A percentile compares a stretch with the other conserved stretches of the same genome.
phyloP scores from a whole-genome alignment of 2,888 invertebrate species.

The Drosophila flavopinicola region DNA sequence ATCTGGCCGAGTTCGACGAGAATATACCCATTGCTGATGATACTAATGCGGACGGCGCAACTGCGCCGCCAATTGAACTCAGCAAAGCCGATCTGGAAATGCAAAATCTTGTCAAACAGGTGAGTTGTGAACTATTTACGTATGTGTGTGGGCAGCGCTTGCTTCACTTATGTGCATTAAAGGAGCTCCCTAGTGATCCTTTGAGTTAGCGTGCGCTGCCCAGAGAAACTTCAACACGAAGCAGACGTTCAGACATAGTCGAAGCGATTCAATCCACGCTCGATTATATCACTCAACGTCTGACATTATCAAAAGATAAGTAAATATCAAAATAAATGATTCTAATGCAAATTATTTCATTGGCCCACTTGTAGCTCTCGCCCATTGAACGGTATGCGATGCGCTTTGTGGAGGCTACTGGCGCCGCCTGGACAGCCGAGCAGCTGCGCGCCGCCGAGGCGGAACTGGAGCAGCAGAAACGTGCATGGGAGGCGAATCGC shows the following conservation, averaged over 20 bases:
- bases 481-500: slow-evolving; percentile 94
- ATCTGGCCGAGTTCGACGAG: slow-evolving; percentile 98
- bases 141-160: slow-evolving; percentile 37
- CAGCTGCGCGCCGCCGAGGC: slow-evolving; percentile 95
- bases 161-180: slow-evolving; percentile 30
- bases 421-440: slow-evolving; percentile 91
- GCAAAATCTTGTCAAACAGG: slow-evolving; percentile 89
- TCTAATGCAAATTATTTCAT: slow-evolving; percentile 2
- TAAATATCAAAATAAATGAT: neutral
- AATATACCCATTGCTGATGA: slow-evolving; percentile 93
- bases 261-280: slow-evolving; percentile 70
- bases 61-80: slow-evolving; percentile 85
- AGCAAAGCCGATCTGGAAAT: slow-evolving; percentile 91
- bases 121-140: slow-evolving; percentile 75
- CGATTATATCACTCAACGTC: slow-evolving; percentile 84
- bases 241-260: slow-evolving; percentile 84
- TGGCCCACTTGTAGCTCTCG: slow-evolving; percentile 88
- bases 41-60: slow-evolving; percentile 74
- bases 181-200: slow-evolving; percentile 17
- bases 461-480: slow-evolving; percentile 93
- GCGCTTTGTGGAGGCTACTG: slow-evolving; percentile 94
- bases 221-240: slow-evolving; percentile 52
- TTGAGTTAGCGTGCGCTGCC: slow-evolving; percentile 51
- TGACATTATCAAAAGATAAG: slow-evolving; percentile 57
- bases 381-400: slow-evolving; percentile 98